phyloP scores from a whole-genome alignment of 92 coral and sea anemone genomes.

The Umimayanthus kanabou region DNA sequence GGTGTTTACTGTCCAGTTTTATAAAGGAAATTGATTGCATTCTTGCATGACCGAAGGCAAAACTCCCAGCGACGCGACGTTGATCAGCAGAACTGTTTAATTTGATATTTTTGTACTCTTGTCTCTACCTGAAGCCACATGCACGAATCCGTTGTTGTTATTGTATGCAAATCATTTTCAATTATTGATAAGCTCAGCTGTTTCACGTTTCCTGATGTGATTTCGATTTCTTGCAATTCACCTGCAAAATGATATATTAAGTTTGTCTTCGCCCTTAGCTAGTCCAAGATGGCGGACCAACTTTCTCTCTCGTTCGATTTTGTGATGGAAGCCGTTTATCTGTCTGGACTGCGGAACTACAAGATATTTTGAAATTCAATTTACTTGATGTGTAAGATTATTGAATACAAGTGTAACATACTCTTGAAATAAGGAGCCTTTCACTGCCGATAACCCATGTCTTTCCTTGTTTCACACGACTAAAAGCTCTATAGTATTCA shows the following conservation, averaged over 20 bases:
- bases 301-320: neutral
- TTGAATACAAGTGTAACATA: neutral
- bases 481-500: neutral
- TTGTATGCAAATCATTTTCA: constrained; percentile 45
- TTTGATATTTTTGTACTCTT: neutral
- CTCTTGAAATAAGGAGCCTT: too few relatives aligned
- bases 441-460: too few relatives aligned
- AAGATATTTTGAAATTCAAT: neutral
- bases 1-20: neutral
- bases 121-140: constrained; percentile 6
- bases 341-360: neutral
- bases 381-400: neutral
- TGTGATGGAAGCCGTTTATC: neutral
- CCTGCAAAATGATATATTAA: constrained; percentile 43
- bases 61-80: neutral
- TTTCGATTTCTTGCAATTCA: constrained; percentile 22
- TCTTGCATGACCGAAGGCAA: constrained; percentile 3
- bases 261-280: constrained; percentile 19
- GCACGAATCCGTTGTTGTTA: constrained; percentile 16
- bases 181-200: constrained; percentile 28
- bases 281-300: constrained; percentile 68
- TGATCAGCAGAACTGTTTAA: constrained; percentile 5
- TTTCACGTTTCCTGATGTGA: constrained; percentile 19
- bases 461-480: neutral
- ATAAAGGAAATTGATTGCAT: neutral